Evolutionary conservation across 2,113 vertebrate species (phyloP), one percentile per base, ranked within the genome.

Genomic region (Sula dactylatra): DNA sequence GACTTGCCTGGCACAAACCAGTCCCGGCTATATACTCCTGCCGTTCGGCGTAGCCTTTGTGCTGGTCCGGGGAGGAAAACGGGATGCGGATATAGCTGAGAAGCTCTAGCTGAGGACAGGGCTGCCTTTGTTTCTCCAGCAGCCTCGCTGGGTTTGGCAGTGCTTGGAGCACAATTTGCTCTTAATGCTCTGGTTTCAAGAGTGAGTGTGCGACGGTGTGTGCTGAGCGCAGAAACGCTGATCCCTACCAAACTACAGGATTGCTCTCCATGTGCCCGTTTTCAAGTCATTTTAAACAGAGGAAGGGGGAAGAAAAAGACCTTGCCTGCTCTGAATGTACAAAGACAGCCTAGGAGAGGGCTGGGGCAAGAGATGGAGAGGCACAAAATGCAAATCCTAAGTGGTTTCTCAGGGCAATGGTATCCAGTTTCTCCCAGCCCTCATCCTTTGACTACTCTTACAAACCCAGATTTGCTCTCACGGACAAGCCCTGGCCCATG

Each of bases 261-360:
- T 19, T 61, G 19, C 54, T 67, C 22, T 40, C 58, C 0, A 0
- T 13, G 40, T 2, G 2, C 45, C 59, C 32, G 1, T 36, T 45
- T 34, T 6, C 26, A 34, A 65, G 54, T 38, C 1, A 5, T 24
- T 76, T 36, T 32, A 42, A 79, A 24, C 17, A 32, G 17, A 40
- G 56, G 20, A 54, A 47, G 7, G 21, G 21, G 9, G 25, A 4
- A 1, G 1, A 4, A 16, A n/a, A 27, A 36, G 29, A 17, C 36
- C 36, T 34, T 32, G 31, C 61, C 49, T 72, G 64, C 34, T 91
- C 69, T 44, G 19, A 52, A 42, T 11, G 44, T 20, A 61, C 11
- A n/a, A 40, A 86, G 44, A 5, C 19, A 82, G 29, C 38, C 27
- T 5, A 4, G 84, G 76, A 40, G 62, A 62, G 73, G 61, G 49